A percentile compares a stretch with the other conserved stretches of the same genome.
Conservation (phyloP, 2,888 invertebrate genomes). For the Eupithecia subfuscata region DNA sequence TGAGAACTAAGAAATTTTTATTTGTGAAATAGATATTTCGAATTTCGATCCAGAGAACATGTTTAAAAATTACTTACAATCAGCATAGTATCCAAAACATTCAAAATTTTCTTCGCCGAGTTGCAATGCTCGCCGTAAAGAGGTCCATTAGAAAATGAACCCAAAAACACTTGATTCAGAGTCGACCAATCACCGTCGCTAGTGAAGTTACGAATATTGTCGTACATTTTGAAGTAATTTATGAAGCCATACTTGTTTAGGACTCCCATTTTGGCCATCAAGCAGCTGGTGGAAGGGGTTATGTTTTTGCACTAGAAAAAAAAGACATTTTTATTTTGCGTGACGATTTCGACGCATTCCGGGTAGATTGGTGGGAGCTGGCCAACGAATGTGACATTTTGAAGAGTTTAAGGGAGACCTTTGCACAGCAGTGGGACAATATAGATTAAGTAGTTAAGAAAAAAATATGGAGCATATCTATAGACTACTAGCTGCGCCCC, state of each 20-base stretch:
- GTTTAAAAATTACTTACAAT: conserved; percentile 57
- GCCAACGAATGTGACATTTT: too few relatives aligned
- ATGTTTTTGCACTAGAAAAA: conserved; percentile 65
- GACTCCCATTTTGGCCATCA: conserved; percentile 68
- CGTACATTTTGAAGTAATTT: conserved; percentile 74
- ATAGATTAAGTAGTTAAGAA: too few relatives aligned
- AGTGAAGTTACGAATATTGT: conserved; percentile 59
- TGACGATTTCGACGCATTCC: too few relatives aligned
- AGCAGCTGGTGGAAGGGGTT: conserved; percentile 61
- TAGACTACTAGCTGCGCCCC: too few relatives aligned
- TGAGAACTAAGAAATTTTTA: background rate
- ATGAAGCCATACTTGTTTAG: conserved; percentile 72
- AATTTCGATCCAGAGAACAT: too few relatives aligned
- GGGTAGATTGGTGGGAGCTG: too few relatives aligned
- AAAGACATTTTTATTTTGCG: background rate
- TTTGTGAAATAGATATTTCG: background rate
- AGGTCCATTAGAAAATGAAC: conserved; percentile 57
- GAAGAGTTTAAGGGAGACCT: too few relatives aligned
- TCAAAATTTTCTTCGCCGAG: conserved; percentile 69
- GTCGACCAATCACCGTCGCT: conserved; percentile 52
- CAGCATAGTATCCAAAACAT: conserved; percentile 71
- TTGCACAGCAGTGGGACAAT: too few relatives aligned
- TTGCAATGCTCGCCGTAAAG: conserved; percentile 67
- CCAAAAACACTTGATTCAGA: conserved; percentile 52
- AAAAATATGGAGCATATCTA: too few relatives aligned